Base-by-base conservation (phyloP, 2,888 invertebrate genomes). In the Ennomos quercinarius region DNA sequence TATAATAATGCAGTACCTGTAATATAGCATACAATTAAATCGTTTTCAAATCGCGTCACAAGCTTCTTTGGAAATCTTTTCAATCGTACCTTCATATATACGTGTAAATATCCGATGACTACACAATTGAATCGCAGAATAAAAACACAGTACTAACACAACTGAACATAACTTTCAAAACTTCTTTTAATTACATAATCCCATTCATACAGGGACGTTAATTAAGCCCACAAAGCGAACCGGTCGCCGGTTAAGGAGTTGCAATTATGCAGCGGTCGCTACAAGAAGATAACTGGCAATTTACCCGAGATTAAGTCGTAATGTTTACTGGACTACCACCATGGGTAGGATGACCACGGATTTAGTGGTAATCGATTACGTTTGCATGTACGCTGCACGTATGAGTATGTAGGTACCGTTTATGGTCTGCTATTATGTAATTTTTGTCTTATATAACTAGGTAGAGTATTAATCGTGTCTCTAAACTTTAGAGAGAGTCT, bases 301-400 rank as follows among this genome's bases (percentile, higher is more conserved):
- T 85, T 82, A 81, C 75, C 70, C 63, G 71, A 85, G 88, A 88
- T 87, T 89, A 87, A 83, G 83, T 80, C 80, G 82, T 87, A 84
- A 85, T 83, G 80, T 78, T 82, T 73, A 77, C 77, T 70, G 77
- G 77, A 77, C 79, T 79, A 77, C 80, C 76, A 70, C 74, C 64
- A 54, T 72, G 61, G 44, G 63, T 72, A 45, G 45, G 64, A 70
- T 74, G 67, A 63, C 77, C 69, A 77, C 56, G 50, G 57, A 54
- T 50, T 55, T 43, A 56, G 50, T 50, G 6, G 10, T 12, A 38
- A 13, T 17, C 27, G 45, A 5, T 0, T 27, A 27, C 5, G 4
- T 27, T 5, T 27, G 27, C 6, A 6, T 27, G 6, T 17, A 17
- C 17, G 17, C n/a, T n/a, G n/a, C n/a, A n/a, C n/a, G n/a, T n/a